Evolutionary conservation across 2,888 invertebrate genomes (phyloP), one percentile per base, ranked within the genome.

Genomic region (Antheraea yamamai): DNA sequence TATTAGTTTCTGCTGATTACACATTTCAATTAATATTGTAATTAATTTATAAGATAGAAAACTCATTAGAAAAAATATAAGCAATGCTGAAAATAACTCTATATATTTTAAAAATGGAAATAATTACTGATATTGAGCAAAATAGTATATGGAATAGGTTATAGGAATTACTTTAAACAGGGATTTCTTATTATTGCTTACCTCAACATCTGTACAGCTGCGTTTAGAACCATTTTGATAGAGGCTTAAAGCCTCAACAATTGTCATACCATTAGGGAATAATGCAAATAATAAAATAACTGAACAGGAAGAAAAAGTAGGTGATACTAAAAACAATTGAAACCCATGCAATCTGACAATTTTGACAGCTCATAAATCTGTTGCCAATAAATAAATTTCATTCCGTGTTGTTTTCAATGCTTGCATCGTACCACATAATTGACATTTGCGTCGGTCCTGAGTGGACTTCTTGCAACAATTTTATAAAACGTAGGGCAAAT

Each of bases 121-220:
- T 0, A n/a, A 20, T 39, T 39, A 10, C 14, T 23, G 39, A 26
- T 52, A 47, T 47, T 47, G 2, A 52, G n/a, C 26, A 30, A 55
- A 58, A 61, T 26, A 72, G 26, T 18, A 51, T 4, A 10, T 35
- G 18, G 70, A 23, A 66, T 68, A 39, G 61, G 58, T 61, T 75
- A 72, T 75, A 51, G 73, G 47, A 66, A 55, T 47, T 47, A 58
- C 55, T 23, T 4, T 61, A 23, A n/a, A 39, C 20, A 70, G 39
- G 20, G 39, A 14, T 23, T 39, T 39, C 14, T 12, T n/a, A 72
- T 76, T 75, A 75, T 77, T 73, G 91, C 95, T 92, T 92, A 97
- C 97, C 96, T 96, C 82, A 97, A 94, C 92, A 97, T 96, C 93
- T 97, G 97, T 84, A 96, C 96, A 89, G 97, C 97, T 87, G 96